Percentiles rank a stretch among this genome's conserved stretches.
Evolutionary conservation across 2,113 vertebrate species (phyloP).

Genomic region (Microtus richardsoni): DNA sequence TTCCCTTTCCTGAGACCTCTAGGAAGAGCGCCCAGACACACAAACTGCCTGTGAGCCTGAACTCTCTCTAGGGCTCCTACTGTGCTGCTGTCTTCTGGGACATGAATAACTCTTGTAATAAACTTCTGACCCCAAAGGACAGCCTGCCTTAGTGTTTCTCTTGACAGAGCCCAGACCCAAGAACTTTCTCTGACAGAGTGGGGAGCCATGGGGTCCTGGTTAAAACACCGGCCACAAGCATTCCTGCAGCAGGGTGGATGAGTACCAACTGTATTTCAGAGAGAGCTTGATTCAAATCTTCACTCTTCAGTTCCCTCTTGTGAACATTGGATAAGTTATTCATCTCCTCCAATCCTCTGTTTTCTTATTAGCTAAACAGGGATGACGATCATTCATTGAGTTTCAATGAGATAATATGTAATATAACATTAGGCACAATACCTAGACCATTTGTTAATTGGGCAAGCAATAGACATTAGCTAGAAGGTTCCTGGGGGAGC

Average conservation of each 20-base stretch:
- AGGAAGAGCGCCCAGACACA: no score
- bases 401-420: neutral
- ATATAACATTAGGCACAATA: constrained; percentile 21
- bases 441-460: neutral
- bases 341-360: neutral
- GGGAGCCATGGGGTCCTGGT: no score
- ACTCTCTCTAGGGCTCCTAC: no score
- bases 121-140: no score
- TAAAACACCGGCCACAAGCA: neutral
- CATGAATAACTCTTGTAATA: neutral
- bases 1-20: neutral
- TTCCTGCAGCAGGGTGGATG: neutral
- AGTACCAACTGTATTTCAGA: neutral
- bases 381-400: neutral
- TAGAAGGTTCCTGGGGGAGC: neutral
- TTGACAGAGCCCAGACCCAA: neutral
- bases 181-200: neutral
- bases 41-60: neutral
- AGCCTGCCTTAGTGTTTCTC: neutral
- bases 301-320: neutral
- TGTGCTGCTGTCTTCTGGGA: neutral
- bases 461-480: neutral
- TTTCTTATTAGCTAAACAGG: neutral
- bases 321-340: neutral
- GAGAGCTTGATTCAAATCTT: neutral